Base-by-base conservation (phyloP, 2,113 vertebrate genomes). In the Verasper variegatus region DNA sequence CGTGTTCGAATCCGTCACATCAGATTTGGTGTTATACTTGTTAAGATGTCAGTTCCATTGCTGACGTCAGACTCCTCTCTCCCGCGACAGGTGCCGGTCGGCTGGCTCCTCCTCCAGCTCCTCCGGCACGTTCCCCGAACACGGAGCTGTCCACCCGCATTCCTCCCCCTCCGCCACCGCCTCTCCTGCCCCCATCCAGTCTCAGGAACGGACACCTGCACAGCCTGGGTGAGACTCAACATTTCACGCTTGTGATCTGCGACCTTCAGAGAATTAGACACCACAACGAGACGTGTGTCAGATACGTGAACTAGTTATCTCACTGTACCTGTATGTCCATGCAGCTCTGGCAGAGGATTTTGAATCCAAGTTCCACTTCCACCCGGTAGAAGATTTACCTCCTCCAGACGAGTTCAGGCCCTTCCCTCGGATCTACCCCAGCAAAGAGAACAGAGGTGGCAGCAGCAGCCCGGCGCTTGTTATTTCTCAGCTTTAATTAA, bases 351-450 rank as follows among this genome's bases (percentile, higher is more conserved):
- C 90, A 95, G 98, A 99, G 92, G 97, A 99, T 89, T 99, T 99
- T 77, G 98, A 99, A 89, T 98, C 97, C 1, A 99, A 99, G 91
- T 99, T 99, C 91, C 96, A 97, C 65, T 99, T 99, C 90, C 98
- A 99, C 93, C 95, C 97, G 0, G 83, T 97, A 66, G 97, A 98
- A 86, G 97, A 99, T 68, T 95, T 99, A 4, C 98, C 98, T 5
- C 97, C 97, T 67, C 98, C 98, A 0, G 97, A 98, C 52, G 96
- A 96, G 80, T 99, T 96, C 91, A 97, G 95, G 79, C 95, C 95
- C 63, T 95, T 95, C 91, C 96, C 96, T 89, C 96, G 96, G 84
- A 94, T 93, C 72, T 99, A 99, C 91, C 98, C 98, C 57, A 99
- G 98, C 94, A 98, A 97, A 92, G 95, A 95, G 83, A 73, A 95